Evolutionary conservation across 2,888 invertebrate species (phyloP).

Genomic region (Saturnia pavonia): DNA sequence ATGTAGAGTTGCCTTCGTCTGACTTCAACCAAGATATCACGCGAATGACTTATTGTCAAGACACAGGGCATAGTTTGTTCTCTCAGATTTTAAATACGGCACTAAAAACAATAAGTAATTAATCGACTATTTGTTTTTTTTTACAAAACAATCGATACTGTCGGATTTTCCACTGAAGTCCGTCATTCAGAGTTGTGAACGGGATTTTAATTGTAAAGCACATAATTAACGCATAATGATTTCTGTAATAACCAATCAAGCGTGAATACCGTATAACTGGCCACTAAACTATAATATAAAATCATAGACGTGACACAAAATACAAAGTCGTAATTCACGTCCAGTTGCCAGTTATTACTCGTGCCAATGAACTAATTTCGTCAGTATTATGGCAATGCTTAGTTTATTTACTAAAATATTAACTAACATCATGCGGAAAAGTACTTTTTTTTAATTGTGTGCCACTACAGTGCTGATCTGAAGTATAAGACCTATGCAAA

Average conservation of each 20-base stretch:
- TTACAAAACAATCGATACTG: too few relatives aligned
- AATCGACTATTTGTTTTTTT: too few relatives aligned
- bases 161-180: not conserved
- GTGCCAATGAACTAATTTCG: not conserved
- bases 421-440: conserved; percentile 17
- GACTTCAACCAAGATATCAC: too few relatives aligned
- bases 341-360: not conserved
- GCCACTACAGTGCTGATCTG: too few relatives aligned
- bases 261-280: not conserved
- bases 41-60: too few relatives aligned
- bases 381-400: not conserved
- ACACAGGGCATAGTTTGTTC: too few relatives aligned
- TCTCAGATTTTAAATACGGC: too few relatives aligned
- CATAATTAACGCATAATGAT: conserved; percentile 4
- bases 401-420: not conserved
- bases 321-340: not conserved
- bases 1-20: too few relatives aligned
- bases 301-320: not conserved
- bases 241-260: not conserved
- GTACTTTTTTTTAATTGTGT: too few relatives aligned
- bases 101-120: too few relatives aligned
- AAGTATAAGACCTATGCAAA: too few relatives aligned
- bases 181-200: not conserved
- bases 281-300: not conserved
- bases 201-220: not conserved